These are phyloP conservation scores for Eumerus sabulonum DNA, from an alignment of 2,888 invertebrate species.

Conservation along the genomic window DNA sequence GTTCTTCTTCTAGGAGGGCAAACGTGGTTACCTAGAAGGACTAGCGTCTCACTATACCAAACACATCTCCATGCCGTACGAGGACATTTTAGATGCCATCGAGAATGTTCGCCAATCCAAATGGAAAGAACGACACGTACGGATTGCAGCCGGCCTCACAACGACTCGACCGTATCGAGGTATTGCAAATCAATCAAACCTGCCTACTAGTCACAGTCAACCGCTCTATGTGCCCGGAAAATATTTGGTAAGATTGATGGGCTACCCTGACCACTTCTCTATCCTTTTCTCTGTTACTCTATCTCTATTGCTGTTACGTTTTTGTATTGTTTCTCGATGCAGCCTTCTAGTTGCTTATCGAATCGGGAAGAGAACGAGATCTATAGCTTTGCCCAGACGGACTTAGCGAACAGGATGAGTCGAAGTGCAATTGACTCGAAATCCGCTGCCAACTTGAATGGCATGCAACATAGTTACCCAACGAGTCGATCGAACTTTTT, in stretches of 20 bases:
- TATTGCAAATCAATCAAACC: slow-evolving; percentile 80
- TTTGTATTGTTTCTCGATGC: slow-evolving; percentile 68
- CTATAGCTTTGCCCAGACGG: slow-evolving; percentile 92
- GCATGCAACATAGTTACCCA: slow-evolving; percentile 78
- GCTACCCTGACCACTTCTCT: background rate
- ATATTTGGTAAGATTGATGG: slow-evolving; percentile 87
- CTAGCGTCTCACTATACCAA: slow-evolving; percentile 92
- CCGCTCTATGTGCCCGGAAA: slow-evolving; percentile 95
- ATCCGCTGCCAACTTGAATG: slow-evolving; percentile 82
- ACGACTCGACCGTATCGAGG: slow-evolving; percentile 75
- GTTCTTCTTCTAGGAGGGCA: slow-evolving; percentile 84
- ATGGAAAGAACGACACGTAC: slow-evolving; percentile 79
- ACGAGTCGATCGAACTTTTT: slow-evolving; percentile 78
- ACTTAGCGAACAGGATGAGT: slow-evolving; percentile 89
- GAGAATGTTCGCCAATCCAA: slow-evolving; percentile 87
- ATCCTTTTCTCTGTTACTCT: too few relatives aligned
- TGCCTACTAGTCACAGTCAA: slow-evolving; percentile 90
- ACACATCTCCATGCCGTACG: slow-evolving; percentile 92
- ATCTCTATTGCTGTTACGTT: too few relatives aligned
- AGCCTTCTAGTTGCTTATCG: slow-evolving; percentile 94
- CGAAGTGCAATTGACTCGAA: slow-evolving; percentile 80
- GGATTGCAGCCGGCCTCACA: slow-evolving; percentile 77
- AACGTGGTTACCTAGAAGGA: slow-evolving; percentile 91
- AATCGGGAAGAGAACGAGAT: slow-evolving; percentile 95
- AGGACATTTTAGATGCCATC: slow-evolving; percentile 90